phyloP scores from a whole-genome alignment of 2,888 invertebrate genomes.

The Lasioglossum pauxillum region DNA sequence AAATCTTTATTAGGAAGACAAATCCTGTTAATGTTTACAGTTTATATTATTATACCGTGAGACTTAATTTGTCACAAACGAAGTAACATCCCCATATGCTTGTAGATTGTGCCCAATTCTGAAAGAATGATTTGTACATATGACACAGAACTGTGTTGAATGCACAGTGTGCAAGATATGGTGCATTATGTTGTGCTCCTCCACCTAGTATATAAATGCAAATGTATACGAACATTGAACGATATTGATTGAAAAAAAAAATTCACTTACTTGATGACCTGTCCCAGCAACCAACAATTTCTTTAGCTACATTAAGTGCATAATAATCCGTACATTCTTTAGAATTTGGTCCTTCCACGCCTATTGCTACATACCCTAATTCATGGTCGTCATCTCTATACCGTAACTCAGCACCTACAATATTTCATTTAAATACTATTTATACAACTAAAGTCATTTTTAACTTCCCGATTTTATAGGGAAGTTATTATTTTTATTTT shows the following conservation, averaged over 20 bases:
- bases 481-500: slow-evolving; percentile 10
- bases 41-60: slow-evolving; percentile 52
- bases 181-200: slow-evolving; percentile 77
- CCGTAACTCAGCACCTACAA: slow-evolving; percentile 76
- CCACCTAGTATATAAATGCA: slow-evolving; percentile 71
- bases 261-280: slow-evolving; percentile 72
- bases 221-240: slow-evolving; percentile 5
- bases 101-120: slow-evolving; percentile 82
- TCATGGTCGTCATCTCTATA: slow-evolving; percentile 85
- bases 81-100: slow-evolving; percentile 86
- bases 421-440: background rate
- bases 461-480: too few relatives aligned
- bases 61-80: slow-evolving; percentile 77
- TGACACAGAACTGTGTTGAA: slow-evolving; percentile 81
- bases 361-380: slow-evolving; percentile 84
- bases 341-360: slow-evolving; percentile 85
- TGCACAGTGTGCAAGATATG: slow-evolving; percentile 75
- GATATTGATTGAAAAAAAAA: background rate
- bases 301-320: slow-evolving; percentile 81
- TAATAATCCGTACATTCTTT: slow-evolving; percentile 80
- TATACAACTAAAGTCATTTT: background rate
- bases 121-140: slow-evolving; percentile 84
- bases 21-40: background rate
- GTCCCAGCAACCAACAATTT: slow-evolving; percentile 84
- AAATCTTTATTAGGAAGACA: background rate